Conservation (phyloP, 1,140 invertebrate species). For the Heliothis virescens region DNA sequence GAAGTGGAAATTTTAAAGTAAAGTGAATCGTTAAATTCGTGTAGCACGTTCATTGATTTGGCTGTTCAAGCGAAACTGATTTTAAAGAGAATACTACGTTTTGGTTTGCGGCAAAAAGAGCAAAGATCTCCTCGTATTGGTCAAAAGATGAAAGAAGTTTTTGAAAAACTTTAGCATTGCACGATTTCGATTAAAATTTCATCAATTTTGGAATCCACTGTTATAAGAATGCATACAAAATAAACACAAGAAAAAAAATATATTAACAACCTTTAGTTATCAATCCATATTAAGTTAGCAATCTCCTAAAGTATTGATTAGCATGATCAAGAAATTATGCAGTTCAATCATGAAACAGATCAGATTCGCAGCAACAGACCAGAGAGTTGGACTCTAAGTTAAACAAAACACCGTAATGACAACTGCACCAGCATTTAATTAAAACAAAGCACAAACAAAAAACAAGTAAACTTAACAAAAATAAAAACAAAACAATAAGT, state of each 20-base stretch:
- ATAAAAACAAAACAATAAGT: conserved; percentile 4
- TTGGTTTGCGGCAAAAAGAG: background rate
- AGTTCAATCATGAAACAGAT: too few species aligned
- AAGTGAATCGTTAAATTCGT: conserved; percentile 29
- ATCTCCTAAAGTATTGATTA: too few species aligned
- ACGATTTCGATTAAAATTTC: too few species aligned
- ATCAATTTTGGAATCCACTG: too few species aligned
- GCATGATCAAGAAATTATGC: too few species aligned
- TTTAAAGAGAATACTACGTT: background rate
- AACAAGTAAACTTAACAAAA: background rate
- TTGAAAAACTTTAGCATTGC: too few species aligned
- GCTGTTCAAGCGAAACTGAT: conserved; percentile 8
- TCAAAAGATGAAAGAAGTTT: too few species aligned
- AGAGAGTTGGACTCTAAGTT: background rate
- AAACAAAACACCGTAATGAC: background rate
- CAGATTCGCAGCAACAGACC: background rate
- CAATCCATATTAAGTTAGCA: too few species aligned
- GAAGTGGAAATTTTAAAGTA: conserved; percentile 25
- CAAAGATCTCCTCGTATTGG: background rate
- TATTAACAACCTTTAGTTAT: too few species aligned
- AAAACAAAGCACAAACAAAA: background rate
- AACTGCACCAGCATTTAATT: conserved; percentile 2
- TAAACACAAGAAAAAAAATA: too few species aligned
- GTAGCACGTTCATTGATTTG: conserved; percentile 11
- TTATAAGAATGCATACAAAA: too few species aligned